These are phyloP conservation scores for Euzophera pinguis DNA, from an alignment of 2,888 invertebrate species.

Conservation along the genomic window DNA sequence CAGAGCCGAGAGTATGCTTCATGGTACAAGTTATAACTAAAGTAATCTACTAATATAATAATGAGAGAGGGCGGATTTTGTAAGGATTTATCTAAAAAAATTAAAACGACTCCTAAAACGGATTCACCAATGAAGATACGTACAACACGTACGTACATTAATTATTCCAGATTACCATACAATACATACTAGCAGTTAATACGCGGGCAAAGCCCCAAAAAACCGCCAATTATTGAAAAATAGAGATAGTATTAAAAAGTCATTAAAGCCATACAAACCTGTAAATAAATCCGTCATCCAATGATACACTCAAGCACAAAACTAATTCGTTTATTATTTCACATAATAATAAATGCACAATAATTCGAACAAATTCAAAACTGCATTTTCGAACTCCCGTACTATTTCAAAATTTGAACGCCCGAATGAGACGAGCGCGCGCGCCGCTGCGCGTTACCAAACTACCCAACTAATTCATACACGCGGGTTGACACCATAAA, in stretches of 20 bases:
- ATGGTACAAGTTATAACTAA: too few species aligned
- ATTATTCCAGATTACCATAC: too few species aligned
- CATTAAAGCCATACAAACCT: neutral
- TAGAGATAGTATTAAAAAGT: neutral
- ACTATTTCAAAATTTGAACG: neutral
- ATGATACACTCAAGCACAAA: constrained; percentile 1
- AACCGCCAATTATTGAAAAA: too few species aligned
- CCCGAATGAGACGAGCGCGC: constrained; percentile 44
- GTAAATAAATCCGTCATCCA: neutral
- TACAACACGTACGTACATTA: too few species aligned
- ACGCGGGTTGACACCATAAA: constrained; percentile 55
- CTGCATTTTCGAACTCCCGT: constrained; percentile 1
- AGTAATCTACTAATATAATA: too few species aligned
- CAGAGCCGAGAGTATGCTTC: too few species aligned
- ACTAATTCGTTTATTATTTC: neutral
- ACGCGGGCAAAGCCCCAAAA: too few species aligned
- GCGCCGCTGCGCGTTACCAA: constrained; percentile 41
- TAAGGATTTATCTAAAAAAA: too few species aligned
- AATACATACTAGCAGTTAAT: too few species aligned
- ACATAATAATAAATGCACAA: neutral
- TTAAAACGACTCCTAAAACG: too few species aligned
- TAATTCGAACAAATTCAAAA: neutral
- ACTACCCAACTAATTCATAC: constrained; percentile 50
- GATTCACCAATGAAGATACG: too few species aligned
- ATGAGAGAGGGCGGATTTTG: too few species aligned